These are phyloP conservation scores for Propsilocerus akamusi DNA, from an alignment of 1,140 invertebrate genomes.

Conservation along the genomic window DNA sequence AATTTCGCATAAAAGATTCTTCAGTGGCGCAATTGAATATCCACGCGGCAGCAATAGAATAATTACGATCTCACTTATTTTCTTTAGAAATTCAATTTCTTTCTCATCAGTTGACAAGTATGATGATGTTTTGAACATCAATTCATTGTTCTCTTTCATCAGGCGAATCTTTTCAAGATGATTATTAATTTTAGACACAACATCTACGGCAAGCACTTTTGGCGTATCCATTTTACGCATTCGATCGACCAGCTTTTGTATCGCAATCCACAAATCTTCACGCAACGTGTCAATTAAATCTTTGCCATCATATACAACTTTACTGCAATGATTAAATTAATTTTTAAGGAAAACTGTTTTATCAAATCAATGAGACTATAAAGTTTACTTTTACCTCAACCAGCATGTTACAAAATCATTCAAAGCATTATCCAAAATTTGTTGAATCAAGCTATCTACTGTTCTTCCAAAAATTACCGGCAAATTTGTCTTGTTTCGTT, in stretches of 20 bases:
- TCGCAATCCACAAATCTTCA: slow-evolving; percentile 62
- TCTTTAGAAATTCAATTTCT: slow-evolving; percentile 64
- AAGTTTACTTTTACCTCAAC: slow-evolving; percentile 43
- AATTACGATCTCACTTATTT: slow-evolving; percentile 62
- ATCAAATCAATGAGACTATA: slow-evolving; percentile 3
- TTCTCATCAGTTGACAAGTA: slow-evolving; percentile 50
- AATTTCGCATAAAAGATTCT: slow-evolving; percentile 64
- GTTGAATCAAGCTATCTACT: slow-evolving; percentile 64
- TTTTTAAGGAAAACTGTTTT: slow-evolving; percentile 3
- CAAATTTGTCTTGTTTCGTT: slow-evolving; percentile 30
- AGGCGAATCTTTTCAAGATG: slow-evolving; percentile 69
- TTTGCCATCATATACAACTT: slow-evolving; percentile 29
- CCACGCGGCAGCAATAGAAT: slow-evolving; percentile 59
- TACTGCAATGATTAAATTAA: slow-evolving; percentile 11
- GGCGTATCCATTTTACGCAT: slow-evolving; percentile 57
- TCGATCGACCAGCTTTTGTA: slow-evolving; percentile 54
- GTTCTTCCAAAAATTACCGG: slow-evolving; percentile 57
- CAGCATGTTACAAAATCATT: slow-evolving; percentile 61
- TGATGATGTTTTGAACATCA: slow-evolving; percentile 53
- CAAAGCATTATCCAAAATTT: slow-evolving; percentile 59
- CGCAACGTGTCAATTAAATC: slow-evolving; percentile 44
- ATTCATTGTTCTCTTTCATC: neutral
- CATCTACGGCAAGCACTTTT: slow-evolving; percentile 62
- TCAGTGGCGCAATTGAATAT: slow-evolving; percentile 56
- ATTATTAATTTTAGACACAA: slow-evolving; percentile 56